Percentiles rank a stretch among this genome's conserved stretches.
phyloP scores from a whole-genome alignment of 2,113 vertebrate species.

The Caracal caracal region DNA sequence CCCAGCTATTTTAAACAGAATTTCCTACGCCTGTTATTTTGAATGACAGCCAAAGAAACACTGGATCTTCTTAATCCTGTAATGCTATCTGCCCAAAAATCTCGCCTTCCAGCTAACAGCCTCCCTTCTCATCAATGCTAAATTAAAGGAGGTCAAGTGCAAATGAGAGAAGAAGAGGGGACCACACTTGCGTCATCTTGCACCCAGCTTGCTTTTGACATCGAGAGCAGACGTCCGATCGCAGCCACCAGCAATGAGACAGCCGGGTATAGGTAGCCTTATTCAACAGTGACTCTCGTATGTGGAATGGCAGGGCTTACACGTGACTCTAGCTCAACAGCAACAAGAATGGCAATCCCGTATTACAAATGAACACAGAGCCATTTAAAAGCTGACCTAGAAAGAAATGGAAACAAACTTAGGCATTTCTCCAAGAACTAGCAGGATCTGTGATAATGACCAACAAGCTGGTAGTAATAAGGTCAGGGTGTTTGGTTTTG shows the following conservation, averaged over 20 bases:
- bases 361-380: slow-evolving; percentile 30
- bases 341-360: slow-evolving; percentile 22
- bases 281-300: neutral
- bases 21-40: slow-evolving; percentile 81
- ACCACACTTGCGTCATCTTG: neutral
- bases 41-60: slow-evolving; percentile 83
- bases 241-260: slow-evolving; percentile 4
- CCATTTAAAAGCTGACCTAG: slow-evolving; percentile 51
- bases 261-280: neutral
- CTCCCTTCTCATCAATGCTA: slow-evolving; percentile 60
- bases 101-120: slow-evolving; percentile 63
- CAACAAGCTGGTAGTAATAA: neutral
- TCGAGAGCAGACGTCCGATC: slow-evolving; percentile 49
- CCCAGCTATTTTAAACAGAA: slow-evolving; percentile 81
- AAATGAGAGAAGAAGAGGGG: neutral
- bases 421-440: neutral
- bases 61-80: slow-evolving; percentile 74
- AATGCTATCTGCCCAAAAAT: slow-evolving; percentile 73
- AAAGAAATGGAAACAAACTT: slow-evolving; percentile 61
- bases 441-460: neutral
- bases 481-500: slow-evolving; percentile 37
- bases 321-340: slow-evolving; percentile 37
- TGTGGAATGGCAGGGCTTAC: neutral
- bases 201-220: slow-evolving; percentile 2
- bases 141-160: slow-evolving; percentile 53